Conservation (phyloP, 2,113 vertebrate species). For the Sander lucioperca region DNA sequence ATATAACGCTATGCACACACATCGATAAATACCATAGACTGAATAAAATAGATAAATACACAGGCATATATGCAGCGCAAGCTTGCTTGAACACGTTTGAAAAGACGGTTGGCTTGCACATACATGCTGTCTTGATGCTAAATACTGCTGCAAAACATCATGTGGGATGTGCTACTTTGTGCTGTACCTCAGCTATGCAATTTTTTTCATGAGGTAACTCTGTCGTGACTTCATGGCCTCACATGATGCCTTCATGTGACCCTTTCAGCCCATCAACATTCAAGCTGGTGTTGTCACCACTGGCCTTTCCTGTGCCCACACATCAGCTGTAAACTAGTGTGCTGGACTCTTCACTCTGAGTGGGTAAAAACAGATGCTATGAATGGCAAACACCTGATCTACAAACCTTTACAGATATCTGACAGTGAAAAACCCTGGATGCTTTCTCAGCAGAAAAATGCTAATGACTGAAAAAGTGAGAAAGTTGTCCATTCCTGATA, state of each 20-base stretch:
- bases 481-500: background rate
- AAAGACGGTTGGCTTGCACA: slow-evolving; percentile 18
- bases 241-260: slow-evolving; percentile 51
- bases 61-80: background rate
- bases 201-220: slow-evolving; percentile 40
- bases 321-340: background rate
- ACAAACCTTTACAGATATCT: background rate
- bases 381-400: background rate
- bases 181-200: background rate
- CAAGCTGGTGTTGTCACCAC: slow-evolving; percentile 49
- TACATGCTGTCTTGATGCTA: slow-evolving; percentile 16
- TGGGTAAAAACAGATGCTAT: slow-evolving; percentile 23
- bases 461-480: background rate
- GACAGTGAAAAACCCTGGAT: background rate
- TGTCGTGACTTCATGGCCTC: slow-evolving; percentile 30
- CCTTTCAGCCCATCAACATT: slow-evolving; percentile 20
- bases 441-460: background rate
- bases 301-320: slow-evolving; percentile 40
- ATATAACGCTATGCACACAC: slow-evolving; percentile 31
- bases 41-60: slow-evolving; percentile 16
- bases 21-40: slow-evolving; percentile 16
- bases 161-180: slow-evolving; percentile 49
- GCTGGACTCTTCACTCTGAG: background rate
- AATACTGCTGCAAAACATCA: slow-evolving; percentile 35
- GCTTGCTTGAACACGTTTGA: slow-evolving; percentile 6